These are phyloP conservation scores for Cromileptes altivelis DNA, from an alignment of 2,113 vertebrate species.

Conservation along the genomic window DNA sequence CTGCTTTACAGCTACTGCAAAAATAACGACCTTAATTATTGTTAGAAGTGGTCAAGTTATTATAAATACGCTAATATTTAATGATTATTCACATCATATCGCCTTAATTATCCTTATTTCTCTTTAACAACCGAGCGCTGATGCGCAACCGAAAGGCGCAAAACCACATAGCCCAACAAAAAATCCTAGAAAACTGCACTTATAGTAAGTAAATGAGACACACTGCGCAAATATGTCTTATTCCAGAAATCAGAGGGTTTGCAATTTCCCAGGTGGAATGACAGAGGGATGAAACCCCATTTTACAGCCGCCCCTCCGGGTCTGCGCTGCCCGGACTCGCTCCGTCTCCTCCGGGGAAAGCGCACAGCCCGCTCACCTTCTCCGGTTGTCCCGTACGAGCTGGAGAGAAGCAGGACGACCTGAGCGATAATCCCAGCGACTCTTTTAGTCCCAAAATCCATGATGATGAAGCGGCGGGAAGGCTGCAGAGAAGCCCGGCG, in stretches of 20 bases:
- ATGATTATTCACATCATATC: neutral
- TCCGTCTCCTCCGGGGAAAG: constrained; percentile 5
- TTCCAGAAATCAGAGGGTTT: neutral
- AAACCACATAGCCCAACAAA: neutral
- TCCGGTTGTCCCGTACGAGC: constrained; percentile 52
- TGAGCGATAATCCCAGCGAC: constrained; percentile 59
- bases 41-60: neutral
- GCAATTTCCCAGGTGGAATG: too few species aligned
- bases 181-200: neutral
- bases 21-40: neutral
- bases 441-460: constrained; percentile 60
- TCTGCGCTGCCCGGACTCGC: neutral
- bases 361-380: constrained; percentile 66
- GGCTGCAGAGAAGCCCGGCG: constrained; percentile 32
- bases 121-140: neutral
- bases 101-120: neutral
- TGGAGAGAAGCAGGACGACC: constrained; percentile 49
- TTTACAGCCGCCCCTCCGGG: neutral
- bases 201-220: neutral
- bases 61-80: neutral
- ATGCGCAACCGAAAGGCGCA: constrained; percentile 9
- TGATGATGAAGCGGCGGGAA: constrained; percentile 36
- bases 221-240: neutral
- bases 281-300: neutral
- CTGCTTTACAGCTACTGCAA: neutral